Base-by-base conservation (phyloP, 2,797 vertebrate species). In the Leuciscus waleckii region DNA sequence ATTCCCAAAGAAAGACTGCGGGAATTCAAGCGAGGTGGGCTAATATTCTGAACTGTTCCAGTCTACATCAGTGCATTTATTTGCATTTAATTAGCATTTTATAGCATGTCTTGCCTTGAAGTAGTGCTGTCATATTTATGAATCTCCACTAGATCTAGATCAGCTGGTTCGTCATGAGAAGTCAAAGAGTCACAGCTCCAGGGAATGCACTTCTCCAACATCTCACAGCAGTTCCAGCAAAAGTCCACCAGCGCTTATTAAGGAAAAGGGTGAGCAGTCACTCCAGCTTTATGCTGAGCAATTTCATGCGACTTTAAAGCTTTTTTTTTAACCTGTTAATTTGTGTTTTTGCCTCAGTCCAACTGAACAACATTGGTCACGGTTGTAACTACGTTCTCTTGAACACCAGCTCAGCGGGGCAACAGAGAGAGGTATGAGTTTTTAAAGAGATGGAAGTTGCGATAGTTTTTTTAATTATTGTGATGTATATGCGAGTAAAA, bases 21-120 rank as follows among this genome's bases (percentile, higher is more conserved):
- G 2, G 92, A 94, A 84, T 95, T 96, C 84, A 96, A 95, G 83
- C 89, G 49, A 94, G 95, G 95, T 95, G 26, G 11, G 89, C 1
- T 41, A 11, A 69, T 37, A 49, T 51, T 63, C 26, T 68, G 2
- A 76, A 51, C n/a, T 0, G 5, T 32, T 32, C 41, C 43, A 46
- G 11, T 2, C 17, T 23, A 32, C 6, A 35, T 19, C 21, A 2
- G 19, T 29, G 41, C 8, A 29, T 9, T 23, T 32, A 39, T 46
- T 65, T 10, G n/a, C n/a, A n/a, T 29, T 29, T 29, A 29, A 29
- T 29, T 1, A 29, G 19, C 2, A 4, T 37, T 68, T 29, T 39
- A 61, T 43, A 7, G 6, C 19, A 32, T n/a, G 41, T 2, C 4
- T 61, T 26, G 7, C 39, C 3, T 71, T 68, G 1, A 71, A 35